A percentile compares a stretch with the other conserved stretches of the same genome.
phyloP scores from a whole-genome alignment of 2,797 vertebrate species.

The Rachycentron canadum region DNA sequence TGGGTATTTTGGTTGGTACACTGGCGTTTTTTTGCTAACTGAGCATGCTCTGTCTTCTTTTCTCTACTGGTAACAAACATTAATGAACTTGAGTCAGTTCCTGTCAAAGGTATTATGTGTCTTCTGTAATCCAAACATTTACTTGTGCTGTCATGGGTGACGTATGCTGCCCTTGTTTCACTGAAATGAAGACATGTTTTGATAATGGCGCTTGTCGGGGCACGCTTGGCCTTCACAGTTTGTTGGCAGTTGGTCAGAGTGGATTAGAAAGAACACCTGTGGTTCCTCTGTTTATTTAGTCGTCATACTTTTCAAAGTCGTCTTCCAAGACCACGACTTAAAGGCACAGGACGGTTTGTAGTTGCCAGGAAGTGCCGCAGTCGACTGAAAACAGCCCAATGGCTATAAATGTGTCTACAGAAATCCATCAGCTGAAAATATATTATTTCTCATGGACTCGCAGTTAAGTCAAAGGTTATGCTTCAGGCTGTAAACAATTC shows the following conservation, averaged over 20 bases:
- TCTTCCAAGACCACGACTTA: conserved; percentile 19
- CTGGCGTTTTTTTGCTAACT: too few relatives aligned
- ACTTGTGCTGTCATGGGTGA: conserved; percentile 39
- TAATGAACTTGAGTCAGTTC: neutral
- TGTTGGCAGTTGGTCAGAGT: conserved; percentile 37
- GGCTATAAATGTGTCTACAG: neutral
- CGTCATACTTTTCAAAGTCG: conserved; percentile 38
- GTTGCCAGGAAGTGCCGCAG: conserved; percentile 29
- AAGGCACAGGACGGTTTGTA: conserved; percentile 2
- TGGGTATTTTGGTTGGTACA: too few relatives aligned
- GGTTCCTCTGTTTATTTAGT: conserved; percentile 58
- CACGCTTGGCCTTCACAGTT: conserved; percentile 26
- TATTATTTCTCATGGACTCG: neutral
- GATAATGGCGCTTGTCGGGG: conserved; percentile 10
- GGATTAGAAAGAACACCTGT: conserved; percentile 55
- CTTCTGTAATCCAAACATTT: conserved; percentile 56
- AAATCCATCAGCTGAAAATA: neutral
- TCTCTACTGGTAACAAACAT: neutral
- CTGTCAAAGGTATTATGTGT: conserved; percentile 31
- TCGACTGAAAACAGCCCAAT: conserved; percentile 12
- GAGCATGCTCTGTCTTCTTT: neutral
- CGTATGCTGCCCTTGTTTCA: neutral
- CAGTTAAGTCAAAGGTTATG: neutral
- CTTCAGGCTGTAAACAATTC: conserved; percentile 38
- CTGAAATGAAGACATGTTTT: conserved; percentile 27